Conservation (phyloP, 1,140 invertebrate species). For the Drosophila bifasciata region DNA sequence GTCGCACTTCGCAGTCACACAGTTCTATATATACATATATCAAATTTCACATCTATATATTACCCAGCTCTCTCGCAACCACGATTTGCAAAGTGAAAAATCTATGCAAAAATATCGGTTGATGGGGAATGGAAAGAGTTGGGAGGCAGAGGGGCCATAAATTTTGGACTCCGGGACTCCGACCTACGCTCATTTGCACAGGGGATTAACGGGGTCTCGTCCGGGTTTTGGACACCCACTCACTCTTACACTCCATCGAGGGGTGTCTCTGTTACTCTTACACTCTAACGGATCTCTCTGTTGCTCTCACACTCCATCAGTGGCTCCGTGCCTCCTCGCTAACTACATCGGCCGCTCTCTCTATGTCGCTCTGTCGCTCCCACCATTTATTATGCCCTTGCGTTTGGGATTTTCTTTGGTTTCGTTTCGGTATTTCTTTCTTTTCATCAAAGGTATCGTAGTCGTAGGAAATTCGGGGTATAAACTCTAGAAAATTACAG, state of each 20-base stretch:
- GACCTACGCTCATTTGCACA: constrained; percentile 71
- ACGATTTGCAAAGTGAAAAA: constrained; percentile 53
- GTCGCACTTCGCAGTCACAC: constrained; percentile 14
- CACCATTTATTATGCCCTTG: constrained; percentile 74
- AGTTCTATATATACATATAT: constrained; percentile 34
- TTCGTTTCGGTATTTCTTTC: constrained; percentile 33
- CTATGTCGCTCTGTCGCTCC: constrained; percentile 36
- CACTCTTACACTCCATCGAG: too few relatives aligned
- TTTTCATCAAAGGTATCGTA: constrained; percentile 14
- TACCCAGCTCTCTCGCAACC: constrained; percentile 33
- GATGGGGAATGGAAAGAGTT: neutral
- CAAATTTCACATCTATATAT: constrained; percentile 73
- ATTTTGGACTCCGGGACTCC: constrained; percentile 48
- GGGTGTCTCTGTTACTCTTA: too few relatives aligned
- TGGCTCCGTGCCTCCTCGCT: constrained; percentile 14
- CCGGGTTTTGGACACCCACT: constrained; percentile 55
- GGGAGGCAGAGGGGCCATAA: constrained; percentile 63
- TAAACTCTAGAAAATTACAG: too few relatives aligned
- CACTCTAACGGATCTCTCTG: too few relatives aligned
- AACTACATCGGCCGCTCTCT: constrained; percentile 12
- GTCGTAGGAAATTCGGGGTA: too few relatives aligned
- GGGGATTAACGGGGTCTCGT: constrained; percentile 78
- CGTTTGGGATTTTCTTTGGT: constrained; percentile 69
- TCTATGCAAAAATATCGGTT: constrained; percentile 23
- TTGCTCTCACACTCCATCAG: too few relatives aligned